Evolutionary conservation across 2,888 invertebrate genomes (phyloP).

Genomic region (Holacanthella duospinosa): DNA sequence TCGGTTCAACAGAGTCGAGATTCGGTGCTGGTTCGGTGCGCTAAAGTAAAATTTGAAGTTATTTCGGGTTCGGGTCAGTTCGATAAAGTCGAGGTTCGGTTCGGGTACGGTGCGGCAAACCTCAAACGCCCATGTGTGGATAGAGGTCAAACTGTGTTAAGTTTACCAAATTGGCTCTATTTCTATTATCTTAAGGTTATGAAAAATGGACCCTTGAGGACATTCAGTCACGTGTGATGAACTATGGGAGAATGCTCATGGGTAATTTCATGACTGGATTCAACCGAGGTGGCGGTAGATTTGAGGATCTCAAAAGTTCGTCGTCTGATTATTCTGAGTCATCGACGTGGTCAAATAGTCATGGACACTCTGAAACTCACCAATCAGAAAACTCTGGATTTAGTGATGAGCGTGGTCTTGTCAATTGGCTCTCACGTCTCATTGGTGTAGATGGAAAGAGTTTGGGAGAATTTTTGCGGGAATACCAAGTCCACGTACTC

Average conservation of each 20-base stretch:
- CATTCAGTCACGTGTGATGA: neutral
- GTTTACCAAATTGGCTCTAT: neutral
- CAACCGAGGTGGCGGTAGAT: neutral
- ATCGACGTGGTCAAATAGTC: slow-evolving; percentile 6
- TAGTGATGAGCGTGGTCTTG: slow-evolving; percentile 24
- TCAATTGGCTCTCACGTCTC: slow-evolving; percentile 33
- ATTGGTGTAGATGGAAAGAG: slow-evolving; percentile 36
- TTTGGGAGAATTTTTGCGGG: slow-evolving; percentile 35
- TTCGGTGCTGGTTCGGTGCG: no score
- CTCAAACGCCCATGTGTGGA: no score
- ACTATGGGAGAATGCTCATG: slow-evolving; percentile 13
- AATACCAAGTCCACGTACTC: slow-evolving; percentile 37
- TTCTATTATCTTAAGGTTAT: neutral
- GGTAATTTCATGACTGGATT: slow-evolving; percentile 7
- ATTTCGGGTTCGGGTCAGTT: no score
- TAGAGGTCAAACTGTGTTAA: neutral
- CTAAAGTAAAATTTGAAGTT: no score
- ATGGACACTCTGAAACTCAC: slow-evolving; percentile 13
- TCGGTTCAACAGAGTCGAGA: no score
- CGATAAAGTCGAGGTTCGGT: no score
- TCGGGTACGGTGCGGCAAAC: no score
- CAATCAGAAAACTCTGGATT: slow-evolving; percentile 14
- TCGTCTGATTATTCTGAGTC: neutral
- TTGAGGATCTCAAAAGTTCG: slow-evolving; percentile 7
- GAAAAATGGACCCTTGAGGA: slow-evolving; percentile 3